Evolutionary conservation across 2,888 invertebrate genomes (phyloP).

Genomic region (Tiliacea citrago): DNA sequence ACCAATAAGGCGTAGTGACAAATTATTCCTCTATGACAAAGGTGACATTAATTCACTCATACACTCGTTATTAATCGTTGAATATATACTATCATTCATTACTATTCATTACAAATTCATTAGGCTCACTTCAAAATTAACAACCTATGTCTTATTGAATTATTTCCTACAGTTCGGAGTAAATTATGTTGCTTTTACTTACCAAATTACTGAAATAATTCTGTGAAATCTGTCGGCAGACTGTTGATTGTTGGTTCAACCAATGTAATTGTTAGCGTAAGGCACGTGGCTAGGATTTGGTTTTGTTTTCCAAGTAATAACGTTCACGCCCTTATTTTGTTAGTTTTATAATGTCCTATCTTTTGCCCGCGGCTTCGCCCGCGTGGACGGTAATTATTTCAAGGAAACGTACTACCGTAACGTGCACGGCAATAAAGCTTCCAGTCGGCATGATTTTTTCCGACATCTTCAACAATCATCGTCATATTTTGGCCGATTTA

Average conservation of each 20-base stretch:
- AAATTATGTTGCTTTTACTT: not conserved
- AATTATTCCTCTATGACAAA: not conserved
- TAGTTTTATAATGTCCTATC: not conserved
- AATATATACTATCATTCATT: not conserved
- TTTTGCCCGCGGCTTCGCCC: too few relatives aligned
- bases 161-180: not conserved
- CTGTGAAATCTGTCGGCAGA: not conserved
- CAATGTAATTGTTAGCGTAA: constrained; percentile 8
- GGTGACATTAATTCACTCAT: not conserved
- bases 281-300: constrained; percentile 20
- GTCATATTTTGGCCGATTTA: too few relatives aligned
- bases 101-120: not conserved
- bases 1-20: not conserved
- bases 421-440: too few relatives aligned
- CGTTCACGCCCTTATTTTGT: constrained; percentile 14
- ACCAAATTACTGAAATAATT: constrained; percentile 4
- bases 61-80: not conserved
- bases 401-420: too few relatives aligned
- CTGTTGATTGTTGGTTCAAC: constrained; percentile 9
- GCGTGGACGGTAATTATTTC: too few relatives aligned
- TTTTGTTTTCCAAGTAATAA: constrained; percentile 31
- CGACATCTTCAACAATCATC: too few relatives aligned
- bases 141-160: not conserved
- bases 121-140: not conserved
- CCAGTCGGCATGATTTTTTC: too few relatives aligned